Base-by-base conservation (phyloP, 1,140 invertebrate genomes). In the Scaptomyza hsui region DNA sequence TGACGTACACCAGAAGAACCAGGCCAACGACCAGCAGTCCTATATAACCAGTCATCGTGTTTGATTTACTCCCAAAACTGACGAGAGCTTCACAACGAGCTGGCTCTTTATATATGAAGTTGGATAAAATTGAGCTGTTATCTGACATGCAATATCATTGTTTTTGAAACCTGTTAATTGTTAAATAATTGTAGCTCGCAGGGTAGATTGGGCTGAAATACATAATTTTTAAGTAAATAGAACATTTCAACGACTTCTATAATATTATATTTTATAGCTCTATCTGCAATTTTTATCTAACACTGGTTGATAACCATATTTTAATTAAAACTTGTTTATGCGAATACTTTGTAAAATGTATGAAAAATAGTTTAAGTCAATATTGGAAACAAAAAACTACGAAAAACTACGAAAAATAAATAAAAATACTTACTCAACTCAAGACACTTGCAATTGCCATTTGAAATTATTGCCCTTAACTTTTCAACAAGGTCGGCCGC, bases 71-170 rank as follows among this genome's bases (percentile, higher is more conserved):
- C 18, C 29, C 52, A 4, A 16, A 71, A 26, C n/a, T 64, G 35
- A 57, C 37, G 10, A 51, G 18, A 3, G 44, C 32, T 10, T 19
- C 9, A 16, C 41, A 15, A 4, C 7, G 2, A 9, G 1, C 6
- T 7, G 13, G 6, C n/a, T 12, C n/a, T 37, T 39, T 72, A 67
- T 72, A 67, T 29, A 21, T 29, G 10, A 37, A n/a, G 6, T 24
- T 13, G 2, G 3, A 1, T 3, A 0, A 24, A 13, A 7, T 1
- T 1, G 13, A 24, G n/a, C 6, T 7, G 2, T 1, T 32, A 72
- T 72, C 70, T 68, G n/a, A 3, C 70, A 72, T 69, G 70, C 70
- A 45, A 72, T 61, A 72, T 72, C 70, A 37, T 15, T 72, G 70
- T 72, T 61, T n/a, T 15, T 4, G 21, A 7, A n/a, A 21, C 2